Conservation (phyloP, 2,113 vertebrate species). For the Polypterus senegalus region DNA sequence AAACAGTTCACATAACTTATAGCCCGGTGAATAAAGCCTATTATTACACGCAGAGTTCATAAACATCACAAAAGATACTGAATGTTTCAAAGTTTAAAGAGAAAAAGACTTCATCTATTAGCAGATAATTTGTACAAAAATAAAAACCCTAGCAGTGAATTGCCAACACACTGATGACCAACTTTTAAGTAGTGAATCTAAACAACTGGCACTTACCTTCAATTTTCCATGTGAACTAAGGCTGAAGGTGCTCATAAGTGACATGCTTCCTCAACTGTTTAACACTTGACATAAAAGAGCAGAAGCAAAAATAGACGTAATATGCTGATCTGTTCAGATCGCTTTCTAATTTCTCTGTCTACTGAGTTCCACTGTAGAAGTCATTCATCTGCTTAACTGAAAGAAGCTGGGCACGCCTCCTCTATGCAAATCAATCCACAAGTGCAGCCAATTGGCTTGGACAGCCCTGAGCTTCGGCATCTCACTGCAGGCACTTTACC, state of each 20-base stretch:
- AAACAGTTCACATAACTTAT: too few relatives aligned
- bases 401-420: constrained; percentile 42
- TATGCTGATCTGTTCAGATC: constrained; percentile 28
- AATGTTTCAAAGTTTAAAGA: too few relatives aligned
- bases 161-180: too few relatives aligned
- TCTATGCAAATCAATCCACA: constrained; percentile 38
- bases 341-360: constrained; percentile 34
- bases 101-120: too few relatives aligned
- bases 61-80: too few relatives aligned
- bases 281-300: constrained; percentile 25
- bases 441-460: constrained; percentile 33
- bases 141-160: too few relatives aligned
- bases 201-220: constrained; percentile 42
- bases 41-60: too few relatives aligned
- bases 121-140: too few relatives aligned
- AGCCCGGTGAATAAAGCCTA: too few relatives aligned
- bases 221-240: constrained; percentile 36
- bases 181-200: too few relatives aligned
- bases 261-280: constrained; percentile 45
- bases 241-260: constrained; percentile 31
- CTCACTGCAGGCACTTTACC: neutral
- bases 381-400: constrained; percentile 39
- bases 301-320: constrained; percentile 30
- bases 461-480: constrained; percentile 5
- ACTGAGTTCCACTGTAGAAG: constrained; percentile 40